Conservation (phyloP, 2,113 vertebrate genomes). For the Phrynosoma blainvillii region DNA sequence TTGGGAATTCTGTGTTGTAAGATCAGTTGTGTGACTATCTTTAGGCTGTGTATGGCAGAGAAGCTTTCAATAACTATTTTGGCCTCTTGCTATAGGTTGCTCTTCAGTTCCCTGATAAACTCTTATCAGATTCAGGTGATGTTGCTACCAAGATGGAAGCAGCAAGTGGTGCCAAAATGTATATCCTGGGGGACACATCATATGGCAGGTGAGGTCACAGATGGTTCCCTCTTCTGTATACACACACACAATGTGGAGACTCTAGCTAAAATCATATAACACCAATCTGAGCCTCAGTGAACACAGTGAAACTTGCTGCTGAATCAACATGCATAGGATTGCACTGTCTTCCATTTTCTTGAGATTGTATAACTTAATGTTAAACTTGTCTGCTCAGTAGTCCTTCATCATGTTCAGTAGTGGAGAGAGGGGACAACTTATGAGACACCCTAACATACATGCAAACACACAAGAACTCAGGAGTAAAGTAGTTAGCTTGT, state of each 20-base stretch:
- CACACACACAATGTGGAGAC: neutral
- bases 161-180: conserved; percentile 75
- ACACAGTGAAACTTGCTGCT: neutral
- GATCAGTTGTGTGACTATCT: no score
- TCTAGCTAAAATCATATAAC: neutral
- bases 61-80: neutral
- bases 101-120: conserved; percentile 92
- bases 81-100: conserved; percentile 80
- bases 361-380: neutral
- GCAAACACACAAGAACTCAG: no score
- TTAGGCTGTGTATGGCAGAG: neutral
- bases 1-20: no score
- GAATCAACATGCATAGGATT: neutral
- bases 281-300: neutral
- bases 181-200: conserved; percentile 91
- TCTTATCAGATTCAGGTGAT: conserved; percentile 81
- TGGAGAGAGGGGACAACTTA: no score
- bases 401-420: neutral
- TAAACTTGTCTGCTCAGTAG: neutral
- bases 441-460: no score
- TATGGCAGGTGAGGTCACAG: conserved; percentile 85
- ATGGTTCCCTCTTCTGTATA: neutral
- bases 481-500: no score
- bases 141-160: conserved; percentile 82
- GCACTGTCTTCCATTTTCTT: neutral